Evolutionary conservation across 1,140 invertebrate species (phyloP).

Genomic region (Calephelis virginiensis): DNA sequence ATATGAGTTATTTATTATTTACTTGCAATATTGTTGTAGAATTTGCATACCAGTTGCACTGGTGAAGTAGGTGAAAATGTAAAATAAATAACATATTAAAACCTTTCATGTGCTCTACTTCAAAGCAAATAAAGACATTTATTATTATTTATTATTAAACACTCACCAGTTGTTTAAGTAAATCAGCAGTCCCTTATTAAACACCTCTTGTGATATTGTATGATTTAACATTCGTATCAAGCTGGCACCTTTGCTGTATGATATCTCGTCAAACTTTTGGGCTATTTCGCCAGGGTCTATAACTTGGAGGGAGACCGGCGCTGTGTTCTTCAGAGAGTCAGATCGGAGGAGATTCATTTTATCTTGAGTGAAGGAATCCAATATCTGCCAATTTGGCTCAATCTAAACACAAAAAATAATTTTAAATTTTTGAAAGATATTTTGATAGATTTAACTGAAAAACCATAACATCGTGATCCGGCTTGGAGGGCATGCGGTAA

Average conservation of each 20-base stretch:
- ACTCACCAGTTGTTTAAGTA: slow-evolving; percentile 80
- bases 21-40: too few relatives aligned
- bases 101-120: too few relatives aligned
- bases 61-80: too few relatives aligned
- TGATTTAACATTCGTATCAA: slow-evolving; percentile 90
- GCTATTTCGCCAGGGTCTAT: slow-evolving; percentile 86
- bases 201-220: slow-evolving; percentile 84
- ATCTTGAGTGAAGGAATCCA: slow-evolving; percentile 87
- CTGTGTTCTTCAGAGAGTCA: slow-evolving; percentile 87
- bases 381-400: slow-evolving; percentile 85
- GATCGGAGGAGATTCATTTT: slow-evolving; percentile 85
- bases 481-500: too few relatives aligned
- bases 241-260: slow-evolving; percentile 91
- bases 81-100: too few relatives aligned
- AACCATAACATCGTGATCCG: too few relatives aligned
- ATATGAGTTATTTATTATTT: too few relatives aligned
- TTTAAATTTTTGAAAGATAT: background rate
- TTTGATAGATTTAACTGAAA: too few relatives aligned
- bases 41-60: too few relatives aligned
- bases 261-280: slow-evolving; percentile 91
- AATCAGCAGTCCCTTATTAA: slow-evolving; percentile 82
- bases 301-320: slow-evolving; percentile 85
- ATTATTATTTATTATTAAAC: too few relatives aligned
- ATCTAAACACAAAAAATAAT: slow-evolving; percentile 56
- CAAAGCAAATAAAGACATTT: too few relatives aligned